These are phyloP conservation scores for Atta colombica DNA, from an alignment of 1,140 invertebrate species.

Conservation along the genomic window DNA sequence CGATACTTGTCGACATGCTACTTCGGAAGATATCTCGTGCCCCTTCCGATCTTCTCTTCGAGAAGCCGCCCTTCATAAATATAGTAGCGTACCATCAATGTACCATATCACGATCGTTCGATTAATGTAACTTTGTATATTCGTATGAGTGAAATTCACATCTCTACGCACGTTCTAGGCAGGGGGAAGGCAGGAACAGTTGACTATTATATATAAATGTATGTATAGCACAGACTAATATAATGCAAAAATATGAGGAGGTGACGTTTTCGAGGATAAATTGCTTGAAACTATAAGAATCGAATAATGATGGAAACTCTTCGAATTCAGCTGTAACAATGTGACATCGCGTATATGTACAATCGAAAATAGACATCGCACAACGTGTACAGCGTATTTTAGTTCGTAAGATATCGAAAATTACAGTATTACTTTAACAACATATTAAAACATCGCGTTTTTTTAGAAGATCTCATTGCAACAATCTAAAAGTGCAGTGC, in stretches of 20 bases:
- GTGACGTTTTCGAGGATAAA: constrained; percentile 12
- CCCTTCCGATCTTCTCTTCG: constrained; percentile 25
- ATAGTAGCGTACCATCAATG: constrained; percentile 32
- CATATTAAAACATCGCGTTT: background rate
- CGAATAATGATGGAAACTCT: constrained; percentile 26
- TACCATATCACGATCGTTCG: constrained; percentile 3
- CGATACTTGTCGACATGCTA: background rate
- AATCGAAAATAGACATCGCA: constrained; percentile 23
- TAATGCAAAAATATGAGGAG: constrained; percentile 23
- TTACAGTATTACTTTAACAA: constrained; percentile 5
- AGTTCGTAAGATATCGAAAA: background rate
- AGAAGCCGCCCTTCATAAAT: background rate
- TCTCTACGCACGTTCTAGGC: constrained; percentile 66
- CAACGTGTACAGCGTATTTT: background rate
- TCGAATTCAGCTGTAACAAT: background rate
- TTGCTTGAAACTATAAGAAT: constrained; percentile 30
- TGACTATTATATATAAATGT: constrained; percentile 21
- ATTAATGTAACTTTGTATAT: constrained; percentile 2
- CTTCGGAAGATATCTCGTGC: background rate
- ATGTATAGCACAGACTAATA: constrained; percentile 25
- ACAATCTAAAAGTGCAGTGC: constrained; percentile 63
- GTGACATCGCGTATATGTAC: constrained; percentile 33
- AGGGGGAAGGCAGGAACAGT: constrained; percentile 34
- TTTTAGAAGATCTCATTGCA: constrained; percentile 41
- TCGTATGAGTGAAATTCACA: constrained; percentile 68